Evolutionary conservation across 2,113 vertebrate genomes (phyloP).

Genomic region (Isichthys henryi): DNA sequence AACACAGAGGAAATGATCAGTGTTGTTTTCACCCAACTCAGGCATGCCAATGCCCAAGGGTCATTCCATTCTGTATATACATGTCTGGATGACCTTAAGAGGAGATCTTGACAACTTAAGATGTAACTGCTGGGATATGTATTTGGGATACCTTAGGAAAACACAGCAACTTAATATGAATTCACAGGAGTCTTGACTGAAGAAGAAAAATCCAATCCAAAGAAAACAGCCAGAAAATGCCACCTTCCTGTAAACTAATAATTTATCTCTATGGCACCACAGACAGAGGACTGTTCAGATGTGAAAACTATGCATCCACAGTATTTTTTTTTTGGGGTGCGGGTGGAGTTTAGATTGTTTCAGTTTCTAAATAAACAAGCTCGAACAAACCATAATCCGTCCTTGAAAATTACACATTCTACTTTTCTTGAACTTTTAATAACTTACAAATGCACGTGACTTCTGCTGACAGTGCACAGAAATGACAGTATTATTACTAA

Average conservation of each 20-base stretch:
- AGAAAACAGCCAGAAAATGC: background rate
- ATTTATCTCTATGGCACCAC: background rate
- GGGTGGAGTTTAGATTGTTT: background rate
- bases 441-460: background rate
- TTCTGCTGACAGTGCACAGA: background rate
- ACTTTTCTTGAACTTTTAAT: background rate
- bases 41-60: background rate
- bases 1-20: too few species aligned
- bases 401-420: background rate
- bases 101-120: background rate
- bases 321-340: background rate
- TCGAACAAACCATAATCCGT: background rate
- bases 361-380: background rate
- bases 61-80: background rate
- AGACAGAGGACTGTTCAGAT: background rate
- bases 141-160: background rate
- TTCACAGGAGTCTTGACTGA: background rate
- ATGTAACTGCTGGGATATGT: background rate
- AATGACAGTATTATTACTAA: background rate
- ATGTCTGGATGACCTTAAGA: background rate
- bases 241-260: background rate
- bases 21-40: too few species aligned
- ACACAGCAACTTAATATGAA: background rate
- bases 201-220: background rate
- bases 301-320: background rate